These are phyloP conservation scores for Acanthornis magna DNA, from an alignment of 2,797 vertebrate species.

Conservation along the genomic window DNA sequence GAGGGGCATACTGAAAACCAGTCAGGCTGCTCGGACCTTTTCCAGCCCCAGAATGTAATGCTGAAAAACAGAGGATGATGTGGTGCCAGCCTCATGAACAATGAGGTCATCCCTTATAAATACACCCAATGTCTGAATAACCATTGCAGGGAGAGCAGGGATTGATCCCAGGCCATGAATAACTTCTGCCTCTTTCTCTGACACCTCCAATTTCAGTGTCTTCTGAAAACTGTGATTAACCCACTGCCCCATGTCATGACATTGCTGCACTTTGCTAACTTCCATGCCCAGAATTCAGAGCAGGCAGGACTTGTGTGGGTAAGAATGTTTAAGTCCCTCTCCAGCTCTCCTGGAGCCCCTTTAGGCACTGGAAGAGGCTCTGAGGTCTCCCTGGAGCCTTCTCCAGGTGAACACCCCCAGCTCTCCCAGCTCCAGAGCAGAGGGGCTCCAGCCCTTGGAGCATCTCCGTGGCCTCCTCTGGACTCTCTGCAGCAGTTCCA, in stretches of 20 bases:
- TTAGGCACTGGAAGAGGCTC: not conserved
- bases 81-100: not conserved
- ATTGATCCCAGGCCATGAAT: not conserved
- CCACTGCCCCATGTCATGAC: not conserved
- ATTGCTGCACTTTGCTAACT: not conserved
- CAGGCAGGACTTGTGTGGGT: not conserved
- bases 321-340: not conserved
- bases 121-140: not conserved
- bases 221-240: not conserved
- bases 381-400: not conserved
- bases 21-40: not conserved
- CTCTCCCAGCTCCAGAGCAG: not conserved
- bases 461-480: not conserved
- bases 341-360: not conserved
- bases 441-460: not conserved
- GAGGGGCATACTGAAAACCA: not conserved
- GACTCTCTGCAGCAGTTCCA: not conserved
- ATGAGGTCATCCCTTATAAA: conserved; percentile 5
- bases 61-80: not conserved
- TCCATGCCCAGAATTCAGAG: not conserved
- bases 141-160: not conserved
- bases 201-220: not conserved
- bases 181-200: not conserved
- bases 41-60: not conserved
- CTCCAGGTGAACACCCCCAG: not conserved